These are phyloP conservation scores for Papilio machaon DNA, from an alignment of 1,140 invertebrate species.

Conservation along the genomic window DNA sequence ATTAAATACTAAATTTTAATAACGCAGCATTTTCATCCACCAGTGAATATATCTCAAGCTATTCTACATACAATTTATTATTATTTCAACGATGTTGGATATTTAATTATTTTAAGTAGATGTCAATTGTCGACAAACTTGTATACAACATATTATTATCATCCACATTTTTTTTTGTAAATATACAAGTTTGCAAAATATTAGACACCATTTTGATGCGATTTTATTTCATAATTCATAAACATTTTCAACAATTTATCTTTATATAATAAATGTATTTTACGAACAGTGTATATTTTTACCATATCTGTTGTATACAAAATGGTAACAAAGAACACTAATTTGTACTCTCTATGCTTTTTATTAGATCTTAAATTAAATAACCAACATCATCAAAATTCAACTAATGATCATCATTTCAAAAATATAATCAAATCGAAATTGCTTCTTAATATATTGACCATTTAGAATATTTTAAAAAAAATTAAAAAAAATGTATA, in stretches of 20 bases:
- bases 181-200: too few relatives aligned
- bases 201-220: too few relatives aligned
- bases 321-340: background rate
- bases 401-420: background rate
- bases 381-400: background rate
- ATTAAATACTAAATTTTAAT: background rate
- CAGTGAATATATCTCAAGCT: background rate
- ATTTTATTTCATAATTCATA: too few relatives aligned
- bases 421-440: slow-evolving; percentile 12
- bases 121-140: background rate
- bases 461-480: background rate
- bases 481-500: slow-evolving; percentile 4
- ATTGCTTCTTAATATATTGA: background rate
- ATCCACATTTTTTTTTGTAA: too few relatives aligned
- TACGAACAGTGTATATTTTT: background rate
- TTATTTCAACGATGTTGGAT: background rate
- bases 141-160: too few relatives aligned
- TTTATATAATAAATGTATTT: too few relatives aligned
- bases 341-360: background rate
- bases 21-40: background rate
- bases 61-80: background rate
- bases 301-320: background rate
- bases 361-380: background rate
- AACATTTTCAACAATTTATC: too few relatives aligned
- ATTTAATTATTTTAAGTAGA: background rate